Percentiles rank a stretch among this genome's conserved stretches.
phyloP scores from a whole-genome alignment of 2,888 invertebrate species.

The Drosophila nr. fundita region DNA sequence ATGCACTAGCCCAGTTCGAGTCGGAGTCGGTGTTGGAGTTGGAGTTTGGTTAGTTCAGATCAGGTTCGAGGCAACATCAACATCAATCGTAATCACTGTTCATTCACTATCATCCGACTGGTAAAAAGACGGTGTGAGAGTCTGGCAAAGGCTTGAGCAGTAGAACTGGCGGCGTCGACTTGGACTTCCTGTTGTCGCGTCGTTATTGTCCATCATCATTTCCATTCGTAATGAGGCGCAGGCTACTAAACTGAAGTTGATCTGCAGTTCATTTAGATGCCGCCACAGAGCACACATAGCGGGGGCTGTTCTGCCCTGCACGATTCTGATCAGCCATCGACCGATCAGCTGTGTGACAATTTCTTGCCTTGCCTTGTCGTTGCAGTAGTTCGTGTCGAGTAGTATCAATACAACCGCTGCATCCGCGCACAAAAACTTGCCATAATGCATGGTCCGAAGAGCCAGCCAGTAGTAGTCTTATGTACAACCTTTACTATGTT shows the following conservation, averaged over 20 bases:
- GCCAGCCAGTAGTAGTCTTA: constrained; percentile 28
- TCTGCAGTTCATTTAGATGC: constrained; percentile 81
- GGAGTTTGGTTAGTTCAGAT: constrained; percentile 32
- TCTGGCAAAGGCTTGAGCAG: constrained; percentile 17
- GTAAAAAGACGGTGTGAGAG: constrained; percentile 6
- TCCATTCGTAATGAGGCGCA: constrained; percentile 82
- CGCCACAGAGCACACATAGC: constrained; percentile 63
- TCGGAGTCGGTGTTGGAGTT: constrained; percentile 35
- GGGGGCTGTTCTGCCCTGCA: constrained; percentile 58
- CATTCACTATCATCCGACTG: constrained; percentile 43
- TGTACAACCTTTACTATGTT: constrained; percentile 80
- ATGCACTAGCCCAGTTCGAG: constrained; percentile 75
- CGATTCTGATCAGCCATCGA: constrained; percentile 39
- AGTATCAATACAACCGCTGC: constrained; percentile 12
- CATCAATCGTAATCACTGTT: constrained; percentile 43
- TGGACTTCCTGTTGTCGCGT: constrained; percentile 84
- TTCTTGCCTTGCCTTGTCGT: constrained; percentile 32
- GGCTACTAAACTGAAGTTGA: constrained; percentile 78
- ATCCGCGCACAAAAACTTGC: constrained; percentile 41
- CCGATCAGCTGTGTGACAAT: constrained; percentile 79
- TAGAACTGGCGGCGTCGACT: constrained; percentile 39
- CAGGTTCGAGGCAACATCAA: constrained; percentile 37
- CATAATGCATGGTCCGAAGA: constrained; percentile 58
- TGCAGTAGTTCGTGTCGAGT: constrained; percentile 1
- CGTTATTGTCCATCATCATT: constrained; percentile 84